Evolutionary conservation across 2,888 invertebrate genomes (phyloP).

Genomic region (Conomelus anceps): DNA sequence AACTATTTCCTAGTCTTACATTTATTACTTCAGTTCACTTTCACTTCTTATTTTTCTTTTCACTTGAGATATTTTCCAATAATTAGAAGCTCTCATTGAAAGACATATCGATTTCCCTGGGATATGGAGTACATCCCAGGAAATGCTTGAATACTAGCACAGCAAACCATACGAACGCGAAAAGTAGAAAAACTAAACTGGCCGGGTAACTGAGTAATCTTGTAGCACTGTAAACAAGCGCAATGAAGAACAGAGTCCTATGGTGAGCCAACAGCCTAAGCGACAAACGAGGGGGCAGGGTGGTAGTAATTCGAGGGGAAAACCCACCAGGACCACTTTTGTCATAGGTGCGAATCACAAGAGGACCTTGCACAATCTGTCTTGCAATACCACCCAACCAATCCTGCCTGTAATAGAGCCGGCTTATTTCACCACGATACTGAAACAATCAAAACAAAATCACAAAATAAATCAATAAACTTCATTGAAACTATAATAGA

Average conservation of each 20-base stretch:
- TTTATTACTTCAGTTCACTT: too few relatives aligned
- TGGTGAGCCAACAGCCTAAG: constrained; percentile 61
- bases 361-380: constrained; percentile 57
- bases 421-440: constrained; percentile 61
- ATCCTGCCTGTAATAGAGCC: constrained; percentile 56
- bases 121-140: neutral
- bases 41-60: too few relatives aligned
- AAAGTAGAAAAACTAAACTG: neutral
- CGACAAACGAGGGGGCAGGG: constrained; percentile 60
- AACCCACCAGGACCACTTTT: constrained; percentile 50
- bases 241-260: neutral
- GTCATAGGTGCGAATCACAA: constrained; percentile 54
- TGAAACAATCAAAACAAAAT: constrained; percentile 43
- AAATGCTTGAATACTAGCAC: neutral
- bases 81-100: neutral
- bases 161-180: neutral
- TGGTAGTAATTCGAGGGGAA: constrained; percentile 49
- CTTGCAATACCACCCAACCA: constrained; percentile 57
- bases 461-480: neutral
- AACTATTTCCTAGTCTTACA: too few relatives aligned
- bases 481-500: too few relatives aligned
- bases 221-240: neutral
- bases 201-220: neutral
- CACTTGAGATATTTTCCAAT: too few relatives aligned
- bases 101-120: neutral